Evolutionary conservation across 2,888 invertebrate genomes (phyloP).

Genomic region (Trileptium ribeirensis): DNA sequence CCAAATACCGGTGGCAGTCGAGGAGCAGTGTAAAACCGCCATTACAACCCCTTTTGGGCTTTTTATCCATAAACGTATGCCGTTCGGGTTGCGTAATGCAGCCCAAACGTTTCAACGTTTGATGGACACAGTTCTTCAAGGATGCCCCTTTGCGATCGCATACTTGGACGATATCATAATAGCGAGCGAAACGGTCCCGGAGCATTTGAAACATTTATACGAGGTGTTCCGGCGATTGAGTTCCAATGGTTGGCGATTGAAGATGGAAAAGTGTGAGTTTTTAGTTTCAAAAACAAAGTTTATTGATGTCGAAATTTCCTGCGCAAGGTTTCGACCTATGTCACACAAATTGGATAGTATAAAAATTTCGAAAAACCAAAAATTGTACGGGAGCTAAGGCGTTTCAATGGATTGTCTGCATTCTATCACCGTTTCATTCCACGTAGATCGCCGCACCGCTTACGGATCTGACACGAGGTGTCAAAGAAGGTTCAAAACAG

Average conservation of each 20-base stretch:
- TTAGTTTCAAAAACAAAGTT: neutral
- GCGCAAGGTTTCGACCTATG: neutral
- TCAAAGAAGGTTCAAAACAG: neutral
- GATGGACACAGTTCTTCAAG: neutral
- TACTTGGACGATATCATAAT: conserved; percentile 17
- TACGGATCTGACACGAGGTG: neutral
- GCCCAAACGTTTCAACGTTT: conserved; percentile 33
- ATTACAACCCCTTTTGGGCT: conserved; percentile 29
- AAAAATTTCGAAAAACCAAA: neutral
- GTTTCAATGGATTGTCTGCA: neutral
- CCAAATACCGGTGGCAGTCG: conserved; percentile 23
- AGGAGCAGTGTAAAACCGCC: conserved; percentile 30
- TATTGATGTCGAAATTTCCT: neutral
- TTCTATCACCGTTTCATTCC: neutral
- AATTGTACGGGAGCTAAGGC: neutral
- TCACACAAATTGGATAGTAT: neutral
- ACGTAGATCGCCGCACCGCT: neutral
- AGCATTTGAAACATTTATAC: neutral
- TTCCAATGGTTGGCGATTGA: neutral
- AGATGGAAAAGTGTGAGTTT: conserved; percentile 3
- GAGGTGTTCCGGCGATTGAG: neutral
- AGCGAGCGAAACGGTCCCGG: neutral
- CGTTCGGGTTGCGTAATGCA: conserved; percentile 30
- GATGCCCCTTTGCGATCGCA: neutral
- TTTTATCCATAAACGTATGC: conserved; percentile 31